Evolutionary conservation across 2,888 invertebrate species (phyloP).

Genomic region (Caenorhabditis doughertyi): DNA sequence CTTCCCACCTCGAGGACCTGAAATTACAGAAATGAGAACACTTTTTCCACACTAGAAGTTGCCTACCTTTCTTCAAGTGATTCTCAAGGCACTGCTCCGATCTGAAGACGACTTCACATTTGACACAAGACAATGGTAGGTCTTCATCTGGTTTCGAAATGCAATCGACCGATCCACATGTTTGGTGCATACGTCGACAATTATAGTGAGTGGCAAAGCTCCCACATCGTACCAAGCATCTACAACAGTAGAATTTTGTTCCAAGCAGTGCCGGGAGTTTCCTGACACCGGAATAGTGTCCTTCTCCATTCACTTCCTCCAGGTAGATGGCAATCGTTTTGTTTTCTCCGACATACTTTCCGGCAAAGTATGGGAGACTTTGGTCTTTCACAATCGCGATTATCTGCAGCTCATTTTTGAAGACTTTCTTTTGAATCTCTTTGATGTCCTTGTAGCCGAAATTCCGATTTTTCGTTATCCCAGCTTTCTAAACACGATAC

Average conservation of each 20-base stretch:
- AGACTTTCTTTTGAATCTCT: neutral
- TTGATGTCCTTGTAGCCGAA: neutral
- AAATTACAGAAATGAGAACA: no score
- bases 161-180: neutral
- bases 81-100: neutral
- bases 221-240: neutral
- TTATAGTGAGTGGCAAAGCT: neutral
- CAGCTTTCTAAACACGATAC: neutral
- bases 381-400: neutral
- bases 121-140: neutral
- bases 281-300: neutral
- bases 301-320: neutral
- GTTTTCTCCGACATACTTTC: neutral
- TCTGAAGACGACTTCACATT: neutral
- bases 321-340: neutral
- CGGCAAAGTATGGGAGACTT: neutral
- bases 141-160: neutral
- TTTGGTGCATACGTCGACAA: neutral
- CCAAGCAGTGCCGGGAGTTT: neutral
- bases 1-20: neutral
- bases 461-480: neutral
- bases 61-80: neutral
- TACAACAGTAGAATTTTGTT: constrained; percentile 1
- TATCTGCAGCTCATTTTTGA: neutral
- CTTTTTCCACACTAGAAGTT: neutral